Evolutionary conservation across 2,888 invertebrate species (phyloP), one percentile per base, ranked within the genome.

Genomic region (Altica lythri): DNA sequence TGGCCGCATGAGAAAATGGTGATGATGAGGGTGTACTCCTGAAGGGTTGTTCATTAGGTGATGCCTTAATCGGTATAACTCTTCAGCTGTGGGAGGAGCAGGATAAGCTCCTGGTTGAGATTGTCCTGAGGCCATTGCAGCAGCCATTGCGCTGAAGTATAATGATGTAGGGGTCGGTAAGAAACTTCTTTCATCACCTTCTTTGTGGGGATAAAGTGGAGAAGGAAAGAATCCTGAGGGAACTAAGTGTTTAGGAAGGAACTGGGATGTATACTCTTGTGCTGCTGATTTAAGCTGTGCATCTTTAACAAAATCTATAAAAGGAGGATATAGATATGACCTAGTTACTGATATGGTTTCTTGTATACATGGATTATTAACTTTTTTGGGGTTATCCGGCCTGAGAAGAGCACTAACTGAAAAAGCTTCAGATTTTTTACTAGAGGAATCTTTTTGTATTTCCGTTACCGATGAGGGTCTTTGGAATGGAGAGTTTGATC

Each of bases 351-450:
- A 61, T 43, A 61, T 57, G 8, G 59, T 60, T 54, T 62, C 59
- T 42, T 62, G 62, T 22, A 54, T 13, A 78, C 78, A 25, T 76
- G 52, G 77, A 72, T 6, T 60, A 30, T 35, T 60, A 48, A 61
- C 78, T 77, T 56, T 73, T 73, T 76, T 76, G 0, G 76, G 90
- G 32, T 88, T 86, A 71, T 92, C 92, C 50, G 92, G 90, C 74
- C 90, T 81, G 38, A 92, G 75, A 25, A 92, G 78, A 0, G 92
- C 92, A 59, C 88, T 90, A 30, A 92, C 91, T 48, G 90, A 90
- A 75, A 92, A 92, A 16, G 88, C 82, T 77, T 91, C 91, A 9
- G 90, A 90, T 78, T 88, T 85, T 74, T 88, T 88, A 6, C 80
- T 77, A 5, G 75, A 75, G 19, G 70, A 65, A 4, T 63, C 80